phyloP scores from a whole-genome alignment of 1,140 invertebrate genomes.

The Laodelphax striatellus region DNA sequence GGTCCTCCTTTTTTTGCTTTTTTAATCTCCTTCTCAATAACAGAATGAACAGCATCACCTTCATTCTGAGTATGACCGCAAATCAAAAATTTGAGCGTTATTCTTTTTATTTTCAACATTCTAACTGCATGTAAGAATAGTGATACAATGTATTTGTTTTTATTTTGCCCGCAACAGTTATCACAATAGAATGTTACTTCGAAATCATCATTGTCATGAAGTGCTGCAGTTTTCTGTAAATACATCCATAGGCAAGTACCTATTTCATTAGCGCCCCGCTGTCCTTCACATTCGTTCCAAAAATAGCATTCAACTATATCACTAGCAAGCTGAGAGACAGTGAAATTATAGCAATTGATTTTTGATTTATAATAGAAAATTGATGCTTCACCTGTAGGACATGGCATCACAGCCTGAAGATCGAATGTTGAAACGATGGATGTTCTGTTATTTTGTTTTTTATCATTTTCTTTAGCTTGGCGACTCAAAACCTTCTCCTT shows the following conservation, averaged over 20 bases:
- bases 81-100: constrained; percentile 15
- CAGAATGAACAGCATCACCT: constrained; percentile 26
- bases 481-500: constrained; percentile 5
- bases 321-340: constrained; percentile 17
- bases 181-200: constrained; percentile 7
- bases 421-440: constrained; percentile 4
- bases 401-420: constrained; percentile 5
- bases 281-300: constrained; percentile 32
- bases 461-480: constrained; percentile 7
- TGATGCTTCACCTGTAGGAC: constrained; percentile 13
- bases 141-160: neutral
- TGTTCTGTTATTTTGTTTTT: neutral
- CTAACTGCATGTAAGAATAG: neutral
- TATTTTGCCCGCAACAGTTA: neutral
- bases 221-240: constrained; percentile 14
- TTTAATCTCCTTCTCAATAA: constrained; percentile 25
- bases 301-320: constrained; percentile 27
- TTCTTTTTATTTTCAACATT: neutral
- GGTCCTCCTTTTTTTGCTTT: constrained; percentile 10
- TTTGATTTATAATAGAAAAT: constrained; percentile 23
- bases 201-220: neutral
- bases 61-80: constrained; percentile 25
- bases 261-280: constrained; percentile 32
- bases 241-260: constrained; percentile 28
- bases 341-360: constrained; percentile 23